A percentile compares a stretch with the other conserved stretches of the same genome.
These are phyloP conservation scores for Drosophila histrio DNA, from an alignment of 2,888 invertebrate genomes.

Conservation along the genomic window DNA sequence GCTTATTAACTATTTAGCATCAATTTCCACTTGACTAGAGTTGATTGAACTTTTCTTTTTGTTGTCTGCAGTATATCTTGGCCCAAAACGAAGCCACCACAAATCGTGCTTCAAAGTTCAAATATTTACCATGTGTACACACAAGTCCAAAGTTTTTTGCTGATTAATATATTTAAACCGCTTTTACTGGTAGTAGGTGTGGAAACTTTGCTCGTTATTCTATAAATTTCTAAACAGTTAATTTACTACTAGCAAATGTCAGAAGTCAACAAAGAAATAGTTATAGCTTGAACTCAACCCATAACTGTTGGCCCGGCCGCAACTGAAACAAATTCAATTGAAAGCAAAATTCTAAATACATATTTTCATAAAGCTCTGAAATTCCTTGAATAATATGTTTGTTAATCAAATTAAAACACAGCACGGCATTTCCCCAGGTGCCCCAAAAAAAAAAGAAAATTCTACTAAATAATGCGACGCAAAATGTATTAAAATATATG, in stretches of 20 bases:
- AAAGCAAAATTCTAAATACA: slow-evolving; percentile 9
- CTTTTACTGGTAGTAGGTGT: neutral
- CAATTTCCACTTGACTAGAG: slow-evolving; percentile 28
- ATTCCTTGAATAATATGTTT: slow-evolving; percentile 33
- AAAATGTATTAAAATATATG: slow-evolving; percentile 16
- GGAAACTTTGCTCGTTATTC: slow-evolving; percentile 36
- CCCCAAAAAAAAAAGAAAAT: slow-evolving; percentile 28
- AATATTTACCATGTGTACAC: slow-evolving; percentile 61
- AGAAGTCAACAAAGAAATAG: slow-evolving; percentile 48
- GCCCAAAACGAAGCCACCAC: slow-evolving; percentile 1
- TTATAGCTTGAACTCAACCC: neutral
- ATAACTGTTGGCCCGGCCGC: neutral
- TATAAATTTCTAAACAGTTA: slow-evolving; percentile 59
- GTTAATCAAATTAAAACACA: slow-evolving; percentile 41
- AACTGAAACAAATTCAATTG: neutral
- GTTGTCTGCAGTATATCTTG: neutral
- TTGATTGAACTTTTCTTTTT: slow-evolving; percentile 63
- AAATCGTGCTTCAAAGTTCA: slow-evolving; percentile 13
- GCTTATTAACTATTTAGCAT: slow-evolving; percentile 55
- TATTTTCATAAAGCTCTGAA: slow-evolving; percentile 35
- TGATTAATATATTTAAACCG: slow-evolving; percentile 53
- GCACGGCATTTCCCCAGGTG: neutral
- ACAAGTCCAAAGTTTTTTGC: slow-evolving; percentile 20
- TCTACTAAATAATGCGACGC: slow-evolving; percentile 26
- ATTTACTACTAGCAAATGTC: slow-evolving; percentile 47